phyloP scores from a whole-genome alignment of 92 coral and sea anemone species.

The Isaurus tuberculatus region DNA sequence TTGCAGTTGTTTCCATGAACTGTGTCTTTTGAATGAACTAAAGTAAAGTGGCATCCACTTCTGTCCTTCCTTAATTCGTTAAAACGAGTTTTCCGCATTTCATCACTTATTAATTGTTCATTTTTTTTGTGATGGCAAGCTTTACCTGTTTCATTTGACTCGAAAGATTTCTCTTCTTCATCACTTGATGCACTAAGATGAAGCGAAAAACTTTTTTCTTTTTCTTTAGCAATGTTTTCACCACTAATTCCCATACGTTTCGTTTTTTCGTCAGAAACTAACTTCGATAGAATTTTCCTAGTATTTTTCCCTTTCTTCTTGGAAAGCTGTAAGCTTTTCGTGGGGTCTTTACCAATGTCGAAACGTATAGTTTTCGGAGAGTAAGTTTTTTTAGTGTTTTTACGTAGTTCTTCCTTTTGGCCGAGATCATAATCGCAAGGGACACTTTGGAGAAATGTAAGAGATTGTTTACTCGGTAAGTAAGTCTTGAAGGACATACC shows the following conservation, averaged over 20 bases:
- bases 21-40: slow-evolving; percentile 40
- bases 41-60: neutral
- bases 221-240: neutral
- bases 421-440: neutral
- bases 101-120: neutral
- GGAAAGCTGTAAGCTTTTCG: neutral
- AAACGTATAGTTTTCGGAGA: neutral
- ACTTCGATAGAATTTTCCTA: neutral
- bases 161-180: neutral
- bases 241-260: neutral
- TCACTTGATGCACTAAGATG: slow-evolving; percentile 16
- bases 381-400: neutral
- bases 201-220: neutral
- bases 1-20: slow-evolving; percentile 12
- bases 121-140: neutral
- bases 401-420: neutral
- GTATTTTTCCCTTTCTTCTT: neutral
- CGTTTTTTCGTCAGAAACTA: neutral
- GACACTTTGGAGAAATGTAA: neutral
- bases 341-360: neutral
- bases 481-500: slow-evolving; percentile 8
- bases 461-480: neutral
- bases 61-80: neutral
- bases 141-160: neutral
- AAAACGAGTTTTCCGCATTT: neutral